Conservation (phyloP, 2,797 vertebrate genomes). For the Enteromius paludinosus region DNA sequence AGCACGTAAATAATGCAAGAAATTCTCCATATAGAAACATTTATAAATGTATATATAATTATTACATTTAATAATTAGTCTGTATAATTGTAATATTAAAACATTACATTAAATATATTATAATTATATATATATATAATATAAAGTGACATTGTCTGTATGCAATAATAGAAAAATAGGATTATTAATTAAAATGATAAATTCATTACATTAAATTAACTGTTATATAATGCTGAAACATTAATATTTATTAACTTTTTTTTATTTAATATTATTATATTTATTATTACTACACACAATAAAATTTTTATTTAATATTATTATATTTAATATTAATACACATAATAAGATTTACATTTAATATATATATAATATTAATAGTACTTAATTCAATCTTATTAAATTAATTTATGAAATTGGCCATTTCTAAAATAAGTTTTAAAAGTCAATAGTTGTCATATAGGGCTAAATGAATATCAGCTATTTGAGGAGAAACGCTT, state of each 20-base stretch:
- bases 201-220: neutral
- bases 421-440: no score
- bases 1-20: neutral
- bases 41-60: neutral
- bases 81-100: neutral
- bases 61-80: neutral
- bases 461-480: neutral
- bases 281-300: no score
- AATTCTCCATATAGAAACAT: neutral
- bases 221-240: neutral
- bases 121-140: neutral
- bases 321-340: no score
- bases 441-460: neutral
- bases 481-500: neutral
- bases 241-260: no score
- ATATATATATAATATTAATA: neutral
- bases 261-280: no score
- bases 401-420: no score
- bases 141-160: neutral
- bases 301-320: no score
- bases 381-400: neutral
- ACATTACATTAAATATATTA: neutral
- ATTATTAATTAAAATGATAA: neutral
- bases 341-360: neutral
- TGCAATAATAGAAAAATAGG: neutral